Evolutionary conservation across 2,797 vertebrate genomes (phyloP), one percentile per base, ranked within the genome.

Genomic region (Austrolebias charrua): DNA sequence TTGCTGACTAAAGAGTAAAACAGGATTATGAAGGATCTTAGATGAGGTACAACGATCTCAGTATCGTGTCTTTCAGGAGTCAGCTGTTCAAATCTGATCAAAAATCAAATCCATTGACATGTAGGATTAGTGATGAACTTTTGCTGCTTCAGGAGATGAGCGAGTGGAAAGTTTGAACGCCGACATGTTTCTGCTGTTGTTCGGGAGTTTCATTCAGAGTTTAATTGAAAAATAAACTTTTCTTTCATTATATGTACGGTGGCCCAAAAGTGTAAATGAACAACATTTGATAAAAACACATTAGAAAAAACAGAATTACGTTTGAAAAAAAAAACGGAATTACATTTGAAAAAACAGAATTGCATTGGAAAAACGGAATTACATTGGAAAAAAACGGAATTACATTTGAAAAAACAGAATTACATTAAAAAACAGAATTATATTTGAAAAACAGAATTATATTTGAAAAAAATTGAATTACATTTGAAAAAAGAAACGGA

Each of bases 11-110:
- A 5, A 68, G 48, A 62, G 55, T 69, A 62, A 40, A 18, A 9
- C 1, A 14, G 55, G 63, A 68, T 70, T 50, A 75, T 59, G 6
- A 3, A 16, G 33, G 62, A 48, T 61, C 66, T 10, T 38, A 10
- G 10, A 10, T 38, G 35, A 38, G 35, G 35, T 38, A 38, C 9
- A 38, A 10, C 10, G 10, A 38, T 43, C 20, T 48, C 45, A 54
- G 63, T 66, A 48, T 38, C 29, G 1, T 69, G 28, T 54, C 24
- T 18, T 56, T 50, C 13, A n/a, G 31, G 20, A 54, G 28, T 1
- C 50, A 73, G 63, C 63, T 35, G 52, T 3, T 45, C 10, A 47
- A 38, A 38, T 38, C 8, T 38, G 8, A 10, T 38, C 35, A 38
- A 38, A 38, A 3, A 10, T 38, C 35, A 11, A 38, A 38, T 38